These are phyloP conservation scores for Drosophila niveifrons DNA, from an alignment of 2,888 invertebrate species.

Conservation along the genomic window DNA sequence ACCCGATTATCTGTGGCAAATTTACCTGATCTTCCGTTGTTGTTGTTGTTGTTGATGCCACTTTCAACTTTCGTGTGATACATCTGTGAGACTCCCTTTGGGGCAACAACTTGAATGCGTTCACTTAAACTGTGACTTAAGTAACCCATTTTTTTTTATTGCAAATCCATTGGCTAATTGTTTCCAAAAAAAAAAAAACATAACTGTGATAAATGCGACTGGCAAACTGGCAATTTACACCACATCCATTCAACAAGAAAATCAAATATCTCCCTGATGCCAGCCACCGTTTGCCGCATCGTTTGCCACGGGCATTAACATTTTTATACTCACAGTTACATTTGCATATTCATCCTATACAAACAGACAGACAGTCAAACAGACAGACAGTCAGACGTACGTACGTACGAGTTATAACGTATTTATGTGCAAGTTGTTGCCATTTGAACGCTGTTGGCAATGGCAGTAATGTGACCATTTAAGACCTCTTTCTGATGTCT, in stretches of 20 bases:
- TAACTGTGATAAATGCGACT: constrained; percentile 25
- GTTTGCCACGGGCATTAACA: constrained; percentile 38
- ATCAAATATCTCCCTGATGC: constrained; percentile 27
- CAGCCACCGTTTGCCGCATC: constrained; percentile 32
- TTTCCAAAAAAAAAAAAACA: constrained; percentile 1
- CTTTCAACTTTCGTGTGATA: constrained; percentile 8
- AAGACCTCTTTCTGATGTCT: constrained; percentile 83
- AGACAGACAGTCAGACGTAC: constrained; percentile 37
- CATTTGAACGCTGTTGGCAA: constrained; percentile 82
- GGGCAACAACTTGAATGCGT: constrained; percentile 5
- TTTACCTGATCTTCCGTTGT: constrained; percentile 15
- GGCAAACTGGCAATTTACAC: constrained; percentile 29
- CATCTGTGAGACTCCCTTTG: background rate
- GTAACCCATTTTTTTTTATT: constrained; percentile 1
- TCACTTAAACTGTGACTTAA: background rate
- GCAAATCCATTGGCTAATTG: constrained; percentile 16
- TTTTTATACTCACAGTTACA: constrained; percentile 7
- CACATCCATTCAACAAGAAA: constrained; percentile 24
- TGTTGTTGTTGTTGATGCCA: background rate
- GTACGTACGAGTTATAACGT: constrained; percentile 4
- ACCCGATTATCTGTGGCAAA: constrained; percentile 10
- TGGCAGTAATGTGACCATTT: constrained; percentile 53
- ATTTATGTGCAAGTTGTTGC: constrained; percentile 54
- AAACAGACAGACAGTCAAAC: constrained; percentile 38
- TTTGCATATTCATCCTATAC: background rate